These are phyloP conservation scores for Dastarcus helophoroides DNA, from an alignment of 2,888 invertebrate species.

Conservation along the genomic window DNA sequence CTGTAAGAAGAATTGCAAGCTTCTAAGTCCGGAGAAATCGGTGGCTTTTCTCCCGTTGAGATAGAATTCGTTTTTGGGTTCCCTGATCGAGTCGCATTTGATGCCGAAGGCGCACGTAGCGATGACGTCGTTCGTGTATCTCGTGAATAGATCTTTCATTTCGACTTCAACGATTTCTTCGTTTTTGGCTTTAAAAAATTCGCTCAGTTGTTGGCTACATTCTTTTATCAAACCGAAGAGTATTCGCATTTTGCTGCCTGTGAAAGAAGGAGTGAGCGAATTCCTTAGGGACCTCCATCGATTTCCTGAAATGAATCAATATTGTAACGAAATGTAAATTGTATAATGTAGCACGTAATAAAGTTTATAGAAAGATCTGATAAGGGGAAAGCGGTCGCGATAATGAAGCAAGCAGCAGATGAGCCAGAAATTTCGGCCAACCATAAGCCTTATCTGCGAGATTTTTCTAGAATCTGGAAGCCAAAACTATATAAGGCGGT, in stretches of 20 bases:
- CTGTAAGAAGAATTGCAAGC: constrained; percentile 4
- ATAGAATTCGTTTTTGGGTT: constrained; percentile 45
- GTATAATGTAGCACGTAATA: too few species aligned
- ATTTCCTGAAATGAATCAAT: too few species aligned
- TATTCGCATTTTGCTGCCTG: constrained; percentile 16
- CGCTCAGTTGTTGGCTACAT: constrained; percentile 13
- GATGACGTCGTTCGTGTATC: constrained; percentile 44
- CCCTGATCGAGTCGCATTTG: constrained; percentile 42
- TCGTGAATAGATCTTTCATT: constrained; percentile 37
- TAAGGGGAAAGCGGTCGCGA: too few species aligned
- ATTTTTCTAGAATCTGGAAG: too few species aligned
- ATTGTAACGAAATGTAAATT: too few species aligned
- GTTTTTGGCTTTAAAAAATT: constrained; percentile 13
- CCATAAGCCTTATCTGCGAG: too few species aligned
- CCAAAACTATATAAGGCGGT: too few species aligned
- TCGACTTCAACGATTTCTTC: constrained; percentile 30
- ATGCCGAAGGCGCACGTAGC: constrained; percentile 43
- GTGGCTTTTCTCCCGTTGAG: constrained; percentile 39
- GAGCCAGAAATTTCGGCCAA: too few species aligned
- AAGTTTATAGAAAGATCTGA: too few species aligned
- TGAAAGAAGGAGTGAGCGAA: constrained; percentile 18
- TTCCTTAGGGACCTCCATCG: constrained; percentile 17
- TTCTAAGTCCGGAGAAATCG: constrained; percentile 20
- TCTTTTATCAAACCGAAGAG: constrained; percentile 16
- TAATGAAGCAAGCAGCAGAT: too few species aligned